Evolutionary conservation across 2,888 invertebrate genomes (phyloP).

Genomic region (Choristoneura rosaceana): DNA sequence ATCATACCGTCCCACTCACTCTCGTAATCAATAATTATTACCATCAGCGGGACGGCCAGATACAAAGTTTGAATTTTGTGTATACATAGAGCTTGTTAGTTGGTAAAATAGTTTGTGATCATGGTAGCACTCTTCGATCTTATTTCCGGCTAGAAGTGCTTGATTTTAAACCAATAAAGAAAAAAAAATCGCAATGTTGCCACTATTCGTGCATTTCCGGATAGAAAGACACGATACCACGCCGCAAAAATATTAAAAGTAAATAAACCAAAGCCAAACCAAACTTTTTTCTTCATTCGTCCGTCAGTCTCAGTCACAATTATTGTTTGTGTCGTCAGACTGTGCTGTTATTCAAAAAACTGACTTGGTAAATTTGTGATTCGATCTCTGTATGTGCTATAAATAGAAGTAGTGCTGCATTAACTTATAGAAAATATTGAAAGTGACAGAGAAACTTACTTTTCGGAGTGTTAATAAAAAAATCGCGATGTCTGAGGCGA

Average conservation of each 20-base stretch:
- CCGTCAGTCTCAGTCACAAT: background rate
- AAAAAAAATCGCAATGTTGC: background rate
- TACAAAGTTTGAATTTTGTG: too few species aligned
- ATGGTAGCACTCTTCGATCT: background rate
- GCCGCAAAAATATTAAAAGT: background rate
- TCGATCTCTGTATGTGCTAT: background rate
- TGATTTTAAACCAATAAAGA: background rate
- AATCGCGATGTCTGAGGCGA: slow-evolving; percentile 67
- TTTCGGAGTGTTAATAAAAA: background rate
- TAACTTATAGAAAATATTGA: background rate
- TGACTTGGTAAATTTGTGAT: background rate
- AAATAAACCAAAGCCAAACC: background rate
- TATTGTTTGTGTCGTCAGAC: slow-evolving; percentile 30
- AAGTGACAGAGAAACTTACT: background rate
- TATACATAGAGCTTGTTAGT: too few species aligned
- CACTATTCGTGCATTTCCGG: background rate
- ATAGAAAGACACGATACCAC: background rate
- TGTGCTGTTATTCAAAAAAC: slow-evolving; percentile 33
- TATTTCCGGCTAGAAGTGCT: background rate
- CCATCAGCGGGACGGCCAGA: too few species aligned
- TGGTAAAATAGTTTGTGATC: too few species aligned
- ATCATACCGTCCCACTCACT: too few species aligned
- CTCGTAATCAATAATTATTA: too few species aligned
- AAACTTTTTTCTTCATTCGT: slow-evolving; percentile 4
- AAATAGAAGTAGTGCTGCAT: background rate